Conservation (phyloP, 2,888 invertebrate genomes). For the Chaetogeoica ovagalla region DNA sequence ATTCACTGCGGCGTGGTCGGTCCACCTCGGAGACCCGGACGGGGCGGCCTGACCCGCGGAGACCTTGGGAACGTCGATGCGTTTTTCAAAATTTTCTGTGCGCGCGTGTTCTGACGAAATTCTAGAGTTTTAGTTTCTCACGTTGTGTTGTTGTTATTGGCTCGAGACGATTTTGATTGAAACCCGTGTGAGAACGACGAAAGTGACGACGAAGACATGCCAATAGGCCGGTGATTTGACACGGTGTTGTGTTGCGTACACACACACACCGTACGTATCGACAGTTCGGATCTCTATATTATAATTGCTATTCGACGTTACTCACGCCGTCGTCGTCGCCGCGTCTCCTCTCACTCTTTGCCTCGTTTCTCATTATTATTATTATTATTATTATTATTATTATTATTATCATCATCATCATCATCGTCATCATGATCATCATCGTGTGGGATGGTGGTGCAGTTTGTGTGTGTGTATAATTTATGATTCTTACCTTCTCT, state of each 20-base stretch:
- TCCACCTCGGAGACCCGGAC: not conserved
- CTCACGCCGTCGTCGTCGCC: too few species aligned
- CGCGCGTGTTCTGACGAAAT: not conserved
- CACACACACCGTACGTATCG: too few species aligned
- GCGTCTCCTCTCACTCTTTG: not conserved
- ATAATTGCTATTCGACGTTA: conserved; percentile 49
- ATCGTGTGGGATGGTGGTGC: conserved; percentile 32
- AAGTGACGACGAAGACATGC: conserved; percentile 25
- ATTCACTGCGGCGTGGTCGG: too few species aligned
- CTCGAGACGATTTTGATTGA: conserved; percentile 35
- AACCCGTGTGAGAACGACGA: conserved; percentile 25
- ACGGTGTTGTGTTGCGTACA: conserved; percentile 28
- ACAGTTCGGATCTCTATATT: conserved; percentile 46
- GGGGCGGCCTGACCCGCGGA: not conserved
- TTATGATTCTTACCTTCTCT: conserved; percentile 98
- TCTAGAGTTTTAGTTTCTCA: conserved; percentile 40
- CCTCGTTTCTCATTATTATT: not conserved
- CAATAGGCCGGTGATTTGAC: conserved; percentile 43
- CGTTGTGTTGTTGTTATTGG: conserved; percentile 22
- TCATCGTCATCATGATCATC: conserved; percentile 11
- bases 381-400: conserved; percentile 5
- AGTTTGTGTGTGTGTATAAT: conserved; percentile 4
- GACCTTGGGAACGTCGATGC: conserved; percentile 10
- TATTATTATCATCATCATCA: conserved; percentile 13
- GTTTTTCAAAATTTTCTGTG: conserved; percentile 4